Evolutionary conservation across 1,140 invertebrate genomes (phyloP), one percentile per base, ranked within the genome.

Genomic region (Philotrypesis tridentata): DNA sequence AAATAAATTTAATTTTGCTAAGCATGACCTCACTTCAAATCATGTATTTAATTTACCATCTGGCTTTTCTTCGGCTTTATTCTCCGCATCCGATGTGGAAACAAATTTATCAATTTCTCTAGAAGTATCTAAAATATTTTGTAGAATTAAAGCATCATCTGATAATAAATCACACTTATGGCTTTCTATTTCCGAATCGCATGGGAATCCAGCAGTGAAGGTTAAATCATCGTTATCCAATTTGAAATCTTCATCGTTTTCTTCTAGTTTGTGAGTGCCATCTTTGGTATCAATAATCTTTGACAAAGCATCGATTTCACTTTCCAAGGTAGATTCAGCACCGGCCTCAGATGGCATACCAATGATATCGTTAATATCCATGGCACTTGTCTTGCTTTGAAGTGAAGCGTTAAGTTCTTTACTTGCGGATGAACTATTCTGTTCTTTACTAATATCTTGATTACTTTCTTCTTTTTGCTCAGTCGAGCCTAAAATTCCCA

Each of bases 251-350:
- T 80, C 65, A 61, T 80, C 68, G 14, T 61, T 70, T 17, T 80
- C 74, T 40, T 68, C 68, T 12, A 55, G 63, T 74, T 81, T 78
- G 72, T 80, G 40, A 73, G 74, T 71, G n/a, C 86, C 82, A 71
- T 85, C 84, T 82, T 88, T 89, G 1, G 88, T 87, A 11, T 92
- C 78, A n/a, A 91, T 90, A 12, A 91, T 89, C 82, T 90, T 87
- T 31, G 91, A 90, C 29, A 92, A 87, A 33, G 89, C 90, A 75
- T 89, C 90, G 31, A 92, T 91, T 85, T 92, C 90, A 79, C 89
- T 91, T 74, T 92, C 91, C 0, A 92, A 71, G 0, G 89, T 91
- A 11, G 89, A 90, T 71, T 91, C 90, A 2, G 74, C 84, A 9
- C 86, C 85, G n/a, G 86, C 80, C 8, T 91, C 89, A 3, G 87